phyloP scores from a whole-genome alignment of 2,797 vertebrate species.

The Chanos chanos region DNA sequence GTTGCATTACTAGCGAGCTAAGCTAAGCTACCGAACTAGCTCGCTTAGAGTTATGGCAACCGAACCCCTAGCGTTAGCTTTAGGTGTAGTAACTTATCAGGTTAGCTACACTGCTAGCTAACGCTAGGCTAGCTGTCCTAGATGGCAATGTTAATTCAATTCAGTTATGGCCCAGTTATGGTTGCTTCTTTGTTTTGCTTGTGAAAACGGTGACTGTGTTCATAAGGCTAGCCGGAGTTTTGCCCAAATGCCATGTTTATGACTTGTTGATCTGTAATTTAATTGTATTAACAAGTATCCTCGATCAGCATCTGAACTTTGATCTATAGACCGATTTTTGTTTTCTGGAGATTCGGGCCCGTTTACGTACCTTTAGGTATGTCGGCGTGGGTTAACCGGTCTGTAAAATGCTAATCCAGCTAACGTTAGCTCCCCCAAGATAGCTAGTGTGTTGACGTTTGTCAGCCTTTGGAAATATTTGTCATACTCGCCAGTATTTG shows the following conservation, averaged over 20 bases:
- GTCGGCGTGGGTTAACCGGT: background rate
- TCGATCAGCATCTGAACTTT: too few species aligned
- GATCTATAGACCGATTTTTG: too few species aligned
- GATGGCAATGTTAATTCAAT: too few species aligned
- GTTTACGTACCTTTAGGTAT: too few species aligned
- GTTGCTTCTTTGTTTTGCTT: slow-evolving; percentile 19
- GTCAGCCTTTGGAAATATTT: background rate
- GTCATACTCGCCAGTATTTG: background rate
- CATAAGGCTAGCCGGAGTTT: slow-evolving; percentile 7
- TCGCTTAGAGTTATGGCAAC: too few species aligned
- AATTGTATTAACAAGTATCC: too few species aligned
- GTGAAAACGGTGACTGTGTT: slow-evolving; percentile 8
- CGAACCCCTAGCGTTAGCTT: background rate
- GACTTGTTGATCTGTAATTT: too few species aligned
- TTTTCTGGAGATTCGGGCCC: slow-evolving; percentile 18
- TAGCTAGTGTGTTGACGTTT: slow-evolving; percentile 7
- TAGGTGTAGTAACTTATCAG: background rate
- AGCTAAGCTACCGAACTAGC: too few species aligned
- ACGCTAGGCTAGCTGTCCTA: background rate
- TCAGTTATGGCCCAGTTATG: slow-evolving; percentile 12
- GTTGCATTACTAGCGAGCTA: slow-evolving; percentile 45
- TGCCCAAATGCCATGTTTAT: too few species aligned
- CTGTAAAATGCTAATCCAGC: slow-evolving; percentile 5
- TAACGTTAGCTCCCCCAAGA: slow-evolving; percentile 5
- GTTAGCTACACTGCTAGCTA: background rate